Base-by-base conservation (phyloP, 1,140 invertebrate genomes). In the Hylaeus anthracinus region DNA sequence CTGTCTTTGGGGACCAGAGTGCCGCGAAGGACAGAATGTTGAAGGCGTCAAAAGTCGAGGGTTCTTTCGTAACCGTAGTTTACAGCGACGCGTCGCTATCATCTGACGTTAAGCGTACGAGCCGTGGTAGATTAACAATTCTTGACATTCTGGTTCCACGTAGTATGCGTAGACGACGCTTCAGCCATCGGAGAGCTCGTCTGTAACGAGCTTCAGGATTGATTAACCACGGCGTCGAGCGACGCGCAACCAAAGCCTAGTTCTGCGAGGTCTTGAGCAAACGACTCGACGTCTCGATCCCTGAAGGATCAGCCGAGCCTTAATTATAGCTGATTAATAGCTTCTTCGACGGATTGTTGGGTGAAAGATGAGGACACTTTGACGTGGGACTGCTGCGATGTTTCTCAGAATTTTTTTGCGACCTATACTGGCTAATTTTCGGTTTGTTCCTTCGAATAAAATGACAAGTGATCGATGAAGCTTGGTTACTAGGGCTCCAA, bases 161-260 rank as follows among this genome's bases (percentile, higher is more conserved):
- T 61, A 74, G 79, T 70, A 82, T 81, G 77, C 85, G 84, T 88
- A 85, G 82, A 88, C 87, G 83, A 72, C 72, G 45, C 67, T 76
- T 76, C 80, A 75, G 72, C 82, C 80, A 72, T 67, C 78, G n/a
- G 60, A 41, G 72, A 58, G 72, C 65, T 66, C 83, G 81, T 81
- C 81, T 81, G 72, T 89, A 91, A 90, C 84, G 89, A 91, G 87
- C 86, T 78, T 69, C 78, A 79, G 75, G 90, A 91, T 91, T 90
- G 90, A 91, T 91, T 90, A 90, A 91, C 85, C 86, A 82, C 82
- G 82, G 72, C 79, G 86, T 80, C 60, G 82, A 72, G 76, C 76
- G 73, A 81, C 82, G 61, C 61, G 73, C 84, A 60, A 67, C 72
- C 63, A 74, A 74, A 0, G 72, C 70, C 69, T 78, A 69, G 78